A percentile compares a stretch with the other conserved stretches of the same genome.
Evolutionary conservation across 1,140 invertebrate species (phyloP).

Genomic region (Rhysida immarginata): DNA sequence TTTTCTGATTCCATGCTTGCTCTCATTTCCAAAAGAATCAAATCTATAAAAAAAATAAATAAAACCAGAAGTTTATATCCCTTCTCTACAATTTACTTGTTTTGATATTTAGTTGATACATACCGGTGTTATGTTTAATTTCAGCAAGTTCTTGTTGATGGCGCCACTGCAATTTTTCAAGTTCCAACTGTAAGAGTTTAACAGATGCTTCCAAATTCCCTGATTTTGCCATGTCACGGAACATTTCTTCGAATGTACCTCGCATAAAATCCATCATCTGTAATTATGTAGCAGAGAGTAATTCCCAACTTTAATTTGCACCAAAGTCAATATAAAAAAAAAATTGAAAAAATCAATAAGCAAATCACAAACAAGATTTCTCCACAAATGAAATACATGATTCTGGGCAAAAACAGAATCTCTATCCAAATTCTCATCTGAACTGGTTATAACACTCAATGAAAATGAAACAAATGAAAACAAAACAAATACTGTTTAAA

Average conservation of each 20-base stretch:
- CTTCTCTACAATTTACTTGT: too few species aligned
- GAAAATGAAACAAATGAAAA: too few species aligned
- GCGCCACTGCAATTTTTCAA: conserved; percentile 45
- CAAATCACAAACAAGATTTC: too few species aligned
- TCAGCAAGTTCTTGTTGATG: conserved; percentile 45
- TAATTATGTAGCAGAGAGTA: conserved; percentile 13
- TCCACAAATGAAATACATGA: too few species aligned
- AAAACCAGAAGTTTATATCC: neutral
- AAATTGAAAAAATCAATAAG: too few species aligned
- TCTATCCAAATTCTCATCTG: too few species aligned
- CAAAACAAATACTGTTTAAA: too few species aligned
- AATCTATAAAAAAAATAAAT: conserved; percentile 24
- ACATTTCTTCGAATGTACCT: conserved; percentile 39
- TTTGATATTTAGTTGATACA: too few species aligned
- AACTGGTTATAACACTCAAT: too few species aligned
- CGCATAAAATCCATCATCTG: conserved; percentile 39
- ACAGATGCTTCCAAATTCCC: conserved; percentile 38
- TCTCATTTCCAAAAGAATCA: conserved; percentile 43
- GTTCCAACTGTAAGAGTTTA: conserved; percentile 40
- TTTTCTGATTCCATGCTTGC: conserved; percentile 47
- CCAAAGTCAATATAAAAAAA: too few species aligned
- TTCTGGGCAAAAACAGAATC: too few species aligned
- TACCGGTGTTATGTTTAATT: conserved; percentile 42
- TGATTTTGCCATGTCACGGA: conserved; percentile 33
- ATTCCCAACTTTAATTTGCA: too few species aligned